A percentile compares a stretch with the other conserved stretches of the same genome.
These are phyloP conservation scores for Globodera ellingtonae DNA, from an alignment of 1,140 invertebrate species.

Conservation along the genomic window DNA sequence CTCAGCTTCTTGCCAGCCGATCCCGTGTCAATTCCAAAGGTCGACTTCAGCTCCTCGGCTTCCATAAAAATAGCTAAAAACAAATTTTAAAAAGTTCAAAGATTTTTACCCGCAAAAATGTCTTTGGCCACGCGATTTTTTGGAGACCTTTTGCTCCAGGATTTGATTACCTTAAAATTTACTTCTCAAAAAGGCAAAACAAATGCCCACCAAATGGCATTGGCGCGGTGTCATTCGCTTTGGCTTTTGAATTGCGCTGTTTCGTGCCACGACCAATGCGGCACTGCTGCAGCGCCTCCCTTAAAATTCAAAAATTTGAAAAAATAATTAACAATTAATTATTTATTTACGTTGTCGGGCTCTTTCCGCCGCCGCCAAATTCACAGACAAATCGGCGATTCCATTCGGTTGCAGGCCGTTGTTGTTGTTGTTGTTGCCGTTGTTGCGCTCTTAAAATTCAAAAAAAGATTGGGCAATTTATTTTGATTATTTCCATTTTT, in stretches of 20 bases:
- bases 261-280: conserved; percentile 34
- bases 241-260: conserved; percentile 40
- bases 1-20: conserved; percentile 39
- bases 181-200: not conserved
- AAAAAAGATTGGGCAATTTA: too few species aligned
- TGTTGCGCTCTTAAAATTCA: not conserved
- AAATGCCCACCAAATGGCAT: conserved; percentile 30
- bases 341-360: not conserved
- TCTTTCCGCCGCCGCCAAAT: not conserved
- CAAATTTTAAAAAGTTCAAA: not conserved
- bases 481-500: too few species aligned
- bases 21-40: conserved; percentile 43
- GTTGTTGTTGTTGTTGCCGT: not conserved
- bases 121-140: conserved; percentile 47
- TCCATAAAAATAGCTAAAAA: conserved; percentile 48
- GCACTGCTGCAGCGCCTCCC: conserved; percentile 49
- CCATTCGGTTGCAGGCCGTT: not conserved
- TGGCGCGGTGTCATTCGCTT: conserved; percentile 48
- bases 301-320: not conserved
- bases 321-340: not conserved
- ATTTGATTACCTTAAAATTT: conserved; percentile 46
- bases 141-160: conserved; percentile 45
- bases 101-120: conserved; percentile 46
- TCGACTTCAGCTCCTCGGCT: conserved; percentile 49
- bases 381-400: not conserved